Percentiles rank a stretch among this genome's conserved stretches.
Evolutionary conservation across 2,888 invertebrate genomes (phyloP).

Genomic region (Falcaria lacertinaria): DNA sequence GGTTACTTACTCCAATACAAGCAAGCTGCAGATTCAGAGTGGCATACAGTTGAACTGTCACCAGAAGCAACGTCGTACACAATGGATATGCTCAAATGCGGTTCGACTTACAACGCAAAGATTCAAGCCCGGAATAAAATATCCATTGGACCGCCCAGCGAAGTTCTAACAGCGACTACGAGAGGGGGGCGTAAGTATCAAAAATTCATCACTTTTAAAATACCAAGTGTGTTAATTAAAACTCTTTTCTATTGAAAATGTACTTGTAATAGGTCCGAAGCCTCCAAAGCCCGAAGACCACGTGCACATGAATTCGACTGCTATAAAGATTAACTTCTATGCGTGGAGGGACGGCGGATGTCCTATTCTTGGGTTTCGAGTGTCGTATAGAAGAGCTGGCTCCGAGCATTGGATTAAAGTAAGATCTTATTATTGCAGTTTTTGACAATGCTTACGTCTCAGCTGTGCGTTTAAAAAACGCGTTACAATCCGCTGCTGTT

Average conservation of each 20-base stretch:
- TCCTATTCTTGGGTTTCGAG: slow-evolving; percentile 85
- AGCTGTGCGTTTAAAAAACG: too few species aligned
- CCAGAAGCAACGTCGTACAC: slow-evolving; percentile 86
- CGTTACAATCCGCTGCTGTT: too few species aligned
- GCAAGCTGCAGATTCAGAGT: slow-evolving; percentile 82
- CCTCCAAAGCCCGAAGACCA: slow-evolving; percentile 85
- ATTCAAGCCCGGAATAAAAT: slow-evolving; percentile 88
- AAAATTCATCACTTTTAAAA: too few species aligned
- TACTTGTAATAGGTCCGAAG: slow-evolving; percentile 79
- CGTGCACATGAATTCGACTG: slow-evolving; percentile 86
- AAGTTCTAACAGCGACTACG: slow-evolving; percentile 83
- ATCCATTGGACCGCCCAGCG: slow-evolving; percentile 85
- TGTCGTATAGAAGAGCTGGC: slow-evolving; percentile 82
- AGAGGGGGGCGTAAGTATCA: slow-evolving; percentile 84
- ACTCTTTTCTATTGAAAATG: too few species aligned
- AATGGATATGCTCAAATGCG: slow-evolving; percentile 86
- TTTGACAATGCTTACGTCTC: too few species aligned
- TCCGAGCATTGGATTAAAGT: slow-evolving; percentile 76
- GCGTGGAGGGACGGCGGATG: slow-evolving; percentile 92
- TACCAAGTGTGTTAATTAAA: too few species aligned
- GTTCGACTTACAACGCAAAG: slow-evolving; percentile 87
- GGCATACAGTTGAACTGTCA: slow-evolving; percentile 86
- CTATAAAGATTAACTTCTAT: slow-evolving; percentile 85
- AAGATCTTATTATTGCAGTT: neutral
- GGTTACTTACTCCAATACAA: slow-evolving; percentile 86